These are phyloP conservation scores for Urocyon cinereoargenteus DNA, from an alignment of 2,797 vertebrate species.

Conservation along the genomic window DNA sequence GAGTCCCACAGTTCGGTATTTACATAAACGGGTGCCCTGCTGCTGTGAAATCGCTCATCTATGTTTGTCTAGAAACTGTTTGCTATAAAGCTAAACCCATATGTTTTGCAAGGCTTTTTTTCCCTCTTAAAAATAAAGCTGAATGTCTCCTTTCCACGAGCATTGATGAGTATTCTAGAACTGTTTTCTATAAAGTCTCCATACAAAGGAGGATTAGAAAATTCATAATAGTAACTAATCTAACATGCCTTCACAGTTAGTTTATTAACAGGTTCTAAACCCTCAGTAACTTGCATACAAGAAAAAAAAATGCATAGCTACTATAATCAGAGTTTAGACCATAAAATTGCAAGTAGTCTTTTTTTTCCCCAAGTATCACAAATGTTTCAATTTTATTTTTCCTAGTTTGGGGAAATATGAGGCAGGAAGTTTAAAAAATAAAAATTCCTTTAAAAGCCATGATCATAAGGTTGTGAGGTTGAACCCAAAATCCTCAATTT, in stretches of 20 bases:
- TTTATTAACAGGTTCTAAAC: background rate
- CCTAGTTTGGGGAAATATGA: conserved; percentile 43
- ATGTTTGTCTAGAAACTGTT: conserved; percentile 86
- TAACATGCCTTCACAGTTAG: background rate
- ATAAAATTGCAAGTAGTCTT: conserved; percentile 19
- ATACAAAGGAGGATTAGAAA: background rate
- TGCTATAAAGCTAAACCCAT: conserved; percentile 80
- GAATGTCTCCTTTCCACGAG: conserved; percentile 18
- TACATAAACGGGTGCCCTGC: conserved; percentile 86
- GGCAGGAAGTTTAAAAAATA: background rate
- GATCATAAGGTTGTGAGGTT: conserved; percentile 49
- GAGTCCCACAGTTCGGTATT: conserved; percentile 87
- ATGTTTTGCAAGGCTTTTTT: conserved; percentile 70
- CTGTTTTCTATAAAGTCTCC: background rate
- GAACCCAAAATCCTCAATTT: conserved; percentile 32
- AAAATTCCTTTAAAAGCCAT: conserved; percentile 54
- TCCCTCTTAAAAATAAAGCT: conserved; percentile 30
- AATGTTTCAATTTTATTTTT: conserved; percentile 56
- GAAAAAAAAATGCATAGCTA: background rate
- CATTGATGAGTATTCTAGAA: background rate
- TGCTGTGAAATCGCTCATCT: conserved; percentile 82
- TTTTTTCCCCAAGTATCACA: conserved; percentile 38
- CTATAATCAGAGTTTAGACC: conserved; percentile 6
- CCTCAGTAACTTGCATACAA: background rate
- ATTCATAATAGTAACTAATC: background rate